A percentile compares a stretch with the other conserved stretches of the same genome.
Conservation (phyloP, 2,888 invertebrate species). For the Temnothorax unifasciatus region DNA sequence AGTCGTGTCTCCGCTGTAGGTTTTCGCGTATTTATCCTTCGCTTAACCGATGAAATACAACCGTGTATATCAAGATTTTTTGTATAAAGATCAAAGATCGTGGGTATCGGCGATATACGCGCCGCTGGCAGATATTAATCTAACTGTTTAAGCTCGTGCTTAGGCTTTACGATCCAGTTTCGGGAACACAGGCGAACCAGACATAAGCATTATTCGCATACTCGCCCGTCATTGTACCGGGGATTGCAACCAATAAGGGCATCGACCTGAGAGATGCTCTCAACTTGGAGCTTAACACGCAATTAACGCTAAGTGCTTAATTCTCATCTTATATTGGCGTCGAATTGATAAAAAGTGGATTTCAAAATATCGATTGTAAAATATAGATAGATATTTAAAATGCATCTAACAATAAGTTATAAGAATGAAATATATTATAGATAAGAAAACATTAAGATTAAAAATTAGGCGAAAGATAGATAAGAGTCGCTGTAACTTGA, state of each 20-base stretch:
- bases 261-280: background rate
- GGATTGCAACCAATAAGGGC: background rate
- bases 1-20: background rate
- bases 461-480: background rate
- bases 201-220: slow-evolving; percentile 42
- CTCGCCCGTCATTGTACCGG: background rate
- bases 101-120: slow-evolving; percentile 22
- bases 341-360: background rate
- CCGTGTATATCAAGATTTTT: slow-evolving; percentile 3
- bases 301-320: background rate
- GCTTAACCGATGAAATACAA: slow-evolving; percentile 10
- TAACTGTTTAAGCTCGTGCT: slow-evolving; percentile 34
- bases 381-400: background rate
- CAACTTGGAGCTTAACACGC: background rate
- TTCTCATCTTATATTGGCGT: background rate
- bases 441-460: background rate
- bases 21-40: slow-evolving; percentile 24
- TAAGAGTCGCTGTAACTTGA: background rate
- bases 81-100: background rate
- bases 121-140: slow-evolving; percentile 53
- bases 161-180: slow-evolving; percentile 59
- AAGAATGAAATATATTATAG: background rate
- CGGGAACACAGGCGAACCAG: slow-evolving; percentile 43
- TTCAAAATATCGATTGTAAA: background rate
- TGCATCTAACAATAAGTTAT: background rate